These are phyloP conservation scores for Nomada hirtipes DNA, from an alignment of 2,888 invertebrate species.

Conservation along the genomic window DNA sequence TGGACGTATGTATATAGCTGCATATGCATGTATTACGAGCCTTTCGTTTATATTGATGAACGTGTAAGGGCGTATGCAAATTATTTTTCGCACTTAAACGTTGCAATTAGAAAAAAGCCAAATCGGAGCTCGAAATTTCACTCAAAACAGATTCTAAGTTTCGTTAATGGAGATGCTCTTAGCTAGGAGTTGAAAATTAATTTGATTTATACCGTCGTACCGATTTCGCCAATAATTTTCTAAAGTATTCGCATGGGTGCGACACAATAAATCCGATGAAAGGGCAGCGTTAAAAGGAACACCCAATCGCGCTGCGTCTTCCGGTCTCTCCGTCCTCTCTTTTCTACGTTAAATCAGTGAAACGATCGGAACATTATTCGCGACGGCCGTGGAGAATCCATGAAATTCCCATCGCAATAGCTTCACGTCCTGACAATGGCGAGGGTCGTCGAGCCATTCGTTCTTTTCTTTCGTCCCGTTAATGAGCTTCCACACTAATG, in stretches of 20 bases:
- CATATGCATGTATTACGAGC: no score
- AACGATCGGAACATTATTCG: constrained; percentile 72
- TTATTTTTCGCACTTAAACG: no score
- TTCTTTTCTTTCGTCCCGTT: constrained; percentile 68
- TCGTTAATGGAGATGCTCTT: no score
- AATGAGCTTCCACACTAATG: constrained; percentile 68
- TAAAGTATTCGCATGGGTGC: neutral
- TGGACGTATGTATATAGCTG: no score
- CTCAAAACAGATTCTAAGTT: no score
- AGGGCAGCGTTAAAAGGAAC: constrained; percentile 58
- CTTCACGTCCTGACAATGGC: constrained; percentile 69
- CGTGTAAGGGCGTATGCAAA: no score
- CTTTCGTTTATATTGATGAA: no score
- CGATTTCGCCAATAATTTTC: constrained; percentile 20
- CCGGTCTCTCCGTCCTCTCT: constrained; percentile 44
- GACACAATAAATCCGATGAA: constrained; percentile 56
- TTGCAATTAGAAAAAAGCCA: no score
- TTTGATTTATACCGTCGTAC: neutral
- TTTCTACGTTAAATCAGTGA: constrained; percentile 68
- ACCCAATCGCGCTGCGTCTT: constrained; percentile 64
- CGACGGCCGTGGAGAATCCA: constrained; percentile 70
- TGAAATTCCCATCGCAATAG: constrained; percentile 74
- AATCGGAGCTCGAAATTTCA: no score
- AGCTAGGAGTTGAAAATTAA: neutral
- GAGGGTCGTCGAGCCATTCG: constrained; percentile 63